These are phyloP conservation scores for Lota lota DNA, from an alignment of 2,113 vertebrate species.

Conservation along the genomic window DNA sequence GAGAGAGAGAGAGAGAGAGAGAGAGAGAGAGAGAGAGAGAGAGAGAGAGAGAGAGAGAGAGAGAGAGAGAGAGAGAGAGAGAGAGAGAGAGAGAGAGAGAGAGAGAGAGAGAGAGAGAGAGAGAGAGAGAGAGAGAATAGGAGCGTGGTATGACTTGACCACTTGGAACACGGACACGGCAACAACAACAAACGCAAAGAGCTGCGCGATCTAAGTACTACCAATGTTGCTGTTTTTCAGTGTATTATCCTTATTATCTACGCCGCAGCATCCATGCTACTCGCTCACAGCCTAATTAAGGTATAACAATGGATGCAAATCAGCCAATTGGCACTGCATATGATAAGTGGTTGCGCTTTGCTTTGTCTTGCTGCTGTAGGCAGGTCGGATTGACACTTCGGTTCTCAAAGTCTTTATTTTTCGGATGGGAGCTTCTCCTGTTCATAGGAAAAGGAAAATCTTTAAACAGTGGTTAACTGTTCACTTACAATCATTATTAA, in stretches of 20 bases:
- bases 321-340: conserved; percentile 31
- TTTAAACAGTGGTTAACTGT: too few species aligned
- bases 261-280: not conserved
- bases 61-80: too few species aligned
- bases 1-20: not conserved
- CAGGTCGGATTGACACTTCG: not conserved
- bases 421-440: too few species aligned
- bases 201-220: too few species aligned
- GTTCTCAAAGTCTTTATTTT: too few species aligned
- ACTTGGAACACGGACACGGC: conserved; percentile 41
- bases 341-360: conserved; percentile 17
- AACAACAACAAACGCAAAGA: conserved; percentile 40
- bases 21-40: not conserved
- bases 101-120: not conserved
- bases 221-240: not conserved
- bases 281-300: not conserved
- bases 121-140: not conserved
- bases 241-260: conserved; percentile 24
- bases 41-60: conserved; percentile 8
- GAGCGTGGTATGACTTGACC: conserved; percentile 20
- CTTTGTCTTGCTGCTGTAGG: conserved; percentile 27
- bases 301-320: not conserved
- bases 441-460: too few species aligned
- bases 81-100: not conserved
- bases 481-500: too few species aligned